Conservation (phyloP, 2,113 vertebrate species). For the Oryzias curvinotus region DNA sequence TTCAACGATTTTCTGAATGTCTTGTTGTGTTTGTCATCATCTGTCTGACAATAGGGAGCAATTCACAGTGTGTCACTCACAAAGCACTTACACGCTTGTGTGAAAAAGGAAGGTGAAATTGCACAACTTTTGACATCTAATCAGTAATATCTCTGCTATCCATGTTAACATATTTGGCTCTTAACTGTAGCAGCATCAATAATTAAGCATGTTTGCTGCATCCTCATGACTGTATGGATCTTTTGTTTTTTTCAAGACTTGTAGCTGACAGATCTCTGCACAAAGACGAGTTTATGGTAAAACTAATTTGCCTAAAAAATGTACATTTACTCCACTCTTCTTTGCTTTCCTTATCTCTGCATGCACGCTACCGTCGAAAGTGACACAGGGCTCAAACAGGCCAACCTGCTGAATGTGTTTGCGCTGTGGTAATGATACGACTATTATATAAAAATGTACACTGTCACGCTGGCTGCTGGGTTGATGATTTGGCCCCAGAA, state of each 20-base stretch:
- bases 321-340: conserved; percentile 30
- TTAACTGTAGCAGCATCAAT: neutral
- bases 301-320: conserved; percentile 71
- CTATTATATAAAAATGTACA: conserved; percentile 70
- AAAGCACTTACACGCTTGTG: neutral
- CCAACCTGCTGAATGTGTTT: conserved; percentile 63
- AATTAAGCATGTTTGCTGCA: neutral
- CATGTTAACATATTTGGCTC: too few species aligned
- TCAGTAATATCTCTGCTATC: too few species aligned
- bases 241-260: conserved; percentile 16
- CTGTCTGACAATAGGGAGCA: conserved; percentile 7
- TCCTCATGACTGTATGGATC: conserved; percentile 22
- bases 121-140: too few species aligned
- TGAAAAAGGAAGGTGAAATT: neutral
- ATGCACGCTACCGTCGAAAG: neutral
- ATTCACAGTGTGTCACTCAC: conserved; percentile 1
- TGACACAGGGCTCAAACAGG: conserved; percentile 49
- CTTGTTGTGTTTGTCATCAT: conserved; percentile 11
- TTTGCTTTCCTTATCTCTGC: neutral
- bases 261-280: conserved; percentile 45
- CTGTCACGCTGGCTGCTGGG: conserved; percentile 57
- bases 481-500: conserved; percentile 46
- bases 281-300: conserved; percentile 70
- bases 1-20: conserved; percentile 21
- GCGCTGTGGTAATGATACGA: conserved; percentile 70